These are phyloP conservation scores for Limonius californicus DNA, from an alignment of 1,140 invertebrate species.

Conservation along the genomic window DNA sequence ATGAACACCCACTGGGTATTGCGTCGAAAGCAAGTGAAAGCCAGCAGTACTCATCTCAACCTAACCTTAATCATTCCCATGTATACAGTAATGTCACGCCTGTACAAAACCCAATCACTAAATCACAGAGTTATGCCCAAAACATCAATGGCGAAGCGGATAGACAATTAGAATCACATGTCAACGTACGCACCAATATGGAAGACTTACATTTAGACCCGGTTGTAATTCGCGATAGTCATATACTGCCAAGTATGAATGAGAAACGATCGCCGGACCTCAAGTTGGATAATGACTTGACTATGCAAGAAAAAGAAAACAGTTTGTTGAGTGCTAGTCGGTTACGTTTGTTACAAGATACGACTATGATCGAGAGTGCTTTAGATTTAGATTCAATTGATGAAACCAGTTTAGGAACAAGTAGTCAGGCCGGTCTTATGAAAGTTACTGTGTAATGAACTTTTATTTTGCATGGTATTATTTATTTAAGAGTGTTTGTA, in stretches of 20 bases:
- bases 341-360: constrained; percentile 70
- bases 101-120: constrained; percentile 27
- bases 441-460: constrained; percentile 37
- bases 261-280: constrained; percentile 22
- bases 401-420: constrained; percentile 52
- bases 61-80: constrained; percentile 41
- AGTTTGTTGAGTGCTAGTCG: constrained; percentile 55
- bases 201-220: constrained; percentile 43
- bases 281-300: constrained; percentile 43
- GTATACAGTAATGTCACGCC: constrained; percentile 41
- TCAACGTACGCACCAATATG: constrained; percentile 18
- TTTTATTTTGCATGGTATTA: neutral
- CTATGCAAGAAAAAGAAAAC: constrained; percentile 44
- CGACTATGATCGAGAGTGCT: constrained; percentile 83
- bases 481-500: constrained; percentile 13
- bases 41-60: constrained; percentile 44
- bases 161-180: constrained; percentile 13
- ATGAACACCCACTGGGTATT: constrained; percentile 59
- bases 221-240: constrained; percentile 37
- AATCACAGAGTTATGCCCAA: constrained; percentile 40
- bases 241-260: constrained; percentile 2
- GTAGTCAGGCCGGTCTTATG: constrained; percentile 44
- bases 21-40: constrained; percentile 49
- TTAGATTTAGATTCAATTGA: constrained; percentile 78
- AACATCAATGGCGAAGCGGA: constrained; percentile 32